Conservation (phyloP, 1,140 invertebrate species). For the Telenomus remus region DNA sequence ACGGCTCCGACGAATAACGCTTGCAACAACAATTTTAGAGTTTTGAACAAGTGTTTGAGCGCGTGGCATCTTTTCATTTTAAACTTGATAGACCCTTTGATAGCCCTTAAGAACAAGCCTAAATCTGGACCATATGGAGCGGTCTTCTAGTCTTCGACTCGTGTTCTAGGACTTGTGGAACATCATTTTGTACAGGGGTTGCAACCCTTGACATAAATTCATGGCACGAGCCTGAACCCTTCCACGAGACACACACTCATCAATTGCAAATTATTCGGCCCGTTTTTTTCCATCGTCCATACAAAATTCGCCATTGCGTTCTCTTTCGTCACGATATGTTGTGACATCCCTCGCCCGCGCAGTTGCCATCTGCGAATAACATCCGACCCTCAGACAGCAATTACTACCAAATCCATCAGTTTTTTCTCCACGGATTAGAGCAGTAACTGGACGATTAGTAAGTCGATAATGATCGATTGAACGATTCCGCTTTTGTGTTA, state of each 20-base stretch:
- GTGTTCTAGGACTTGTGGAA: constrained; percentile 35
- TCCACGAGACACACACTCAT: constrained; percentile 61
- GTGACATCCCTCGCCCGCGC: constrained; percentile 43
- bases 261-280: constrained; percentile 71
- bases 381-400: constrained; percentile 49
- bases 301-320: constrained; percentile 37
- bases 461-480: constrained; percentile 60
- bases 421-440: constrained; percentile 50
- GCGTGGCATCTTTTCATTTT: too few species aligned
- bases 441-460: constrained; percentile 51
- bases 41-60: too few species aligned
- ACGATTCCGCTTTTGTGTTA: constrained; percentile 39
- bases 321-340: constrained; percentile 46
- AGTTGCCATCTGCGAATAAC: constrained; percentile 53
- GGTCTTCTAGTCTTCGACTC: neutral
- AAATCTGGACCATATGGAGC: neutral
- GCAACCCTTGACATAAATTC: constrained; percentile 52
- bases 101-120: too few species aligned
- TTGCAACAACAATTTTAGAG: too few species aligned
- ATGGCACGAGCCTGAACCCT: constrained; percentile 66
- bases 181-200: constrained; percentile 61
- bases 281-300: constrained; percentile 48
- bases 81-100: neutral
- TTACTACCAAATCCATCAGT: constrained; percentile 58
- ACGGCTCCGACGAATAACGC: too few species aligned